Base-by-base conservation (phyloP, 2,113 vertebrate species). In the Oreotrochilus melanogaster region DNA sequence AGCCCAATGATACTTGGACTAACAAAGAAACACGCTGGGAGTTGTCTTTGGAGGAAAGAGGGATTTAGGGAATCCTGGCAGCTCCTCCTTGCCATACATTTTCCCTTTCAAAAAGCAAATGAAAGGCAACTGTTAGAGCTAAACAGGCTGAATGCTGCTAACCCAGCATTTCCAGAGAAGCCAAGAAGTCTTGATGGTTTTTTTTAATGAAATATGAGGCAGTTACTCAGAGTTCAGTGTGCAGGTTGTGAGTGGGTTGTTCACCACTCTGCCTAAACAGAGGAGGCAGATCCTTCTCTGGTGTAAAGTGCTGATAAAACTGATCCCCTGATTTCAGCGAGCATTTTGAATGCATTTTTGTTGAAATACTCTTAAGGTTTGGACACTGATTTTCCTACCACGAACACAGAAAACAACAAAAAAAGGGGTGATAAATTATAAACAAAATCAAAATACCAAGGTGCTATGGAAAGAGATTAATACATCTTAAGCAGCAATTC, bases 41-140 rank as follows among this genome's bases (percentile, higher is more conserved):
- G 50, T 33, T 76, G 75, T 66, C 88, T 93, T 66, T 93, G 92
- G 88, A 85, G 78, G 64, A 79, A 85, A 94, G 66, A 94, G 67
- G 66, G 70, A 69, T 76, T 21, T 88, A 64, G 79, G 48, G 79
- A 94, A 91, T 78, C 33, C 86, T 84, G 69, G 57, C 79, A 94
- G 75, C 31, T 22, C 6, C 86, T 93, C 72, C 88, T 92, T 5
- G 1, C 51, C 86, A n/a, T 58, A 35, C 9, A 25, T 90, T 79
- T 86, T 82, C 37, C 37, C 50, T 76, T 92, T 79, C 88, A 86
- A 94, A 93, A 73, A 92, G 56, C 60, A 88, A 94, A 80, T 39
- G 28, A 90, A 94, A 95, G 64, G 51, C 67, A 86, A 80, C 33
- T 83, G 51, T 45, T 45, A 70, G 74, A 62, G 47, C 67, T 66